Evolutionary conservation across 2,888 invertebrate species (phyloP).

Genomic region (Drosophila multiciliata): DNA sequence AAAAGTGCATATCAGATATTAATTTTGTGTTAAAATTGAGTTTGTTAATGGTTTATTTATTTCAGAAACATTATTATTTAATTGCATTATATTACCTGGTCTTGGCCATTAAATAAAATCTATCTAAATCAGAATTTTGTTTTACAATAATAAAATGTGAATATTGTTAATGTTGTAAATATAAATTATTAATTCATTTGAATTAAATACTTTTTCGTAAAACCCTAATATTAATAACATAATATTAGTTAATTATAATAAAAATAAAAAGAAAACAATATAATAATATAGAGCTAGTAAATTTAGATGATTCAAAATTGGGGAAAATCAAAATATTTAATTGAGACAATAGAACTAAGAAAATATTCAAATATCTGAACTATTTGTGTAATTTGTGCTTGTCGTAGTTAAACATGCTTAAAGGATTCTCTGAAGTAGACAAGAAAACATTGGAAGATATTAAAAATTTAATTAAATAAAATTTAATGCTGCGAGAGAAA

Average conservation of each 20-base stretch:
- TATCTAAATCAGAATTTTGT: neutral
- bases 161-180: neutral
- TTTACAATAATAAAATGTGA: neutral
- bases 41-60: neutral
- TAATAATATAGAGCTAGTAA: neutral
- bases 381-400: neutral
- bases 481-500: neutral
- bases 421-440: neutral
- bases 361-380: neutral
- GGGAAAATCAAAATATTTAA: rapidly evolving
- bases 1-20: neutral
- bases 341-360: too few species aligned
- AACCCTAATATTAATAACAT: too few species aligned
- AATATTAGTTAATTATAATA: neutral
- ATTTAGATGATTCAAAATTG: rapidly evolving
- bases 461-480: neutral
- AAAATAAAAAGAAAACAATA: neutral
- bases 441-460: neutral
- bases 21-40: neutral
- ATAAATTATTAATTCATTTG: neutral
- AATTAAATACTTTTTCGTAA: neutral
- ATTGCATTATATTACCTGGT: neutral
- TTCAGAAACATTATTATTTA: neutral
- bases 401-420: neutral
- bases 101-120: neutral